Evolutionary conservation across 2,113 vertebrate species (phyloP).

Genomic region (Columba livia): DNA sequence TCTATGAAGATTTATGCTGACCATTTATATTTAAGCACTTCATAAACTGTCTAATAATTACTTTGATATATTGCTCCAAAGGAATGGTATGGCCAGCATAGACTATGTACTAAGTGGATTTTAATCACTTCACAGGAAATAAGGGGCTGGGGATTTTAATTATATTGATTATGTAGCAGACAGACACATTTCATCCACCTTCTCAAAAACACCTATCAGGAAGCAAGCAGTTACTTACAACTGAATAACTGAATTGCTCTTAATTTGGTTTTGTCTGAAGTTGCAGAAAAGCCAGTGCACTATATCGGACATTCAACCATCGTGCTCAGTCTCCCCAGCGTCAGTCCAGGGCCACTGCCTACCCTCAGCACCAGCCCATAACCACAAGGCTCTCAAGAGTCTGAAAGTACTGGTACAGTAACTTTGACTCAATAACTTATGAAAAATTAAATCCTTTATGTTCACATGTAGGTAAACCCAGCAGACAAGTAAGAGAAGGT

Average conservation of each 20-base stretch:
- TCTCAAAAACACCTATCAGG: neutral
- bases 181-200: constrained; percentile 12
- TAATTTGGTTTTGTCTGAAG: neutral
- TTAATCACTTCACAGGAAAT: constrained; percentile 53
- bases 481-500: no score
- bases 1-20: constrained; percentile 17
- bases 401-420: neutral
- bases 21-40: constrained; percentile 27
- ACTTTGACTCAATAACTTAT: neutral
- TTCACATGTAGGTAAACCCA: no score
- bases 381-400: neutral
- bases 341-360: no score
- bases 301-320: neutral
- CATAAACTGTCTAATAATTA: constrained; percentile 51
- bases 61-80: constrained; percentile 10
- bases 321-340: neutral
- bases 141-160: constrained; percentile 44
- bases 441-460: no score
- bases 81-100: neutral
- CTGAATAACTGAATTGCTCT: neutral
- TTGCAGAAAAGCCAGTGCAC: neutral
- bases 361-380: neutral
- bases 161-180: constrained; percentile 29
- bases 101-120: constrained; percentile 17
- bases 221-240: neutral